Evolutionary conservation across 2,797 vertebrate species (phyloP).

Genomic region (Sarcophilus harrisii): DNA sequence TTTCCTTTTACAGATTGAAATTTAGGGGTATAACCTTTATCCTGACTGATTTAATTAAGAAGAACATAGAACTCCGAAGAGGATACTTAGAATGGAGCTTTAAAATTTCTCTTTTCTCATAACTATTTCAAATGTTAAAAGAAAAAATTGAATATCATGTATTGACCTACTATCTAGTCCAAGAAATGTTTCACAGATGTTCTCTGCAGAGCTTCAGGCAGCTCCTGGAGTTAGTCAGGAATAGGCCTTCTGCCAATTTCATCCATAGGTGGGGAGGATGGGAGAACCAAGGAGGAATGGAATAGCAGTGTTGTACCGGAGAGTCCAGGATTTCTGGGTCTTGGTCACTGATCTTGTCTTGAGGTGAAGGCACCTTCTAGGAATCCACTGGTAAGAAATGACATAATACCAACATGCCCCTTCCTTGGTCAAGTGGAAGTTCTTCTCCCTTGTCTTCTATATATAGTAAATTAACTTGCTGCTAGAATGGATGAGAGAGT

Average conservation of each 20-base stretch:
- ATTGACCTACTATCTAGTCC: conserved; percentile 5
- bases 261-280: neutral
- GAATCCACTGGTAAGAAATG: neutral
- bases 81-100: neutral
- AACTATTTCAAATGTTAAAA: neutral
- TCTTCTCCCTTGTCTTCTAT: conserved; percentile 71
- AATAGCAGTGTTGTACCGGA: rapidly evolving
- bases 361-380: neutral
- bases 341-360: rapidly evolving
- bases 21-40: neutral
- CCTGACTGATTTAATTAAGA: neutral
- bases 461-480: conserved; percentile 76
- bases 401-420: neutral
- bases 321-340: neutral
- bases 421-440: conserved; percentile 21
- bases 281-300: neutral
- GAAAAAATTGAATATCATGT: neutral
- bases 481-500: conserved; percentile 60
- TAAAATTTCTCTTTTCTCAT: neutral
- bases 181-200: conserved; percentile 43
- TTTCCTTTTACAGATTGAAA: neutral
- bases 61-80: neutral
- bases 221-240: conserved; percentile 27
- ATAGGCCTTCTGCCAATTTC: neutral
- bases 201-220: conserved; percentile 26